These are phyloP conservation scores for Globodera ellingtonae DNA, from an alignment of 1,140 invertebrate species.

Conservation along the genomic window DNA sequence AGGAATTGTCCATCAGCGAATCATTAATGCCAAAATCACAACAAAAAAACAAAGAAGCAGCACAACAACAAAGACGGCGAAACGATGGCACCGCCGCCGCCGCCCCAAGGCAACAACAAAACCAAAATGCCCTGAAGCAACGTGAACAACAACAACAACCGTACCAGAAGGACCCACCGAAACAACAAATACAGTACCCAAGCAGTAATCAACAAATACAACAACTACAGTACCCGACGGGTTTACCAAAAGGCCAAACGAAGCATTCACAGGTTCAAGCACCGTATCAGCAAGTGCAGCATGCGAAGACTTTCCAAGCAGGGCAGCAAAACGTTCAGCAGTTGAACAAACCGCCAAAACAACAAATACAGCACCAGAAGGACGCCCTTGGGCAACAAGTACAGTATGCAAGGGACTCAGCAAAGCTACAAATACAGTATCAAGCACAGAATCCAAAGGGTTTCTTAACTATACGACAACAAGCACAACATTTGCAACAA, in stretches of 20 bases:
- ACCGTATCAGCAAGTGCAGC: too few relatives aligned
- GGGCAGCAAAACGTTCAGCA: too few relatives aligned
- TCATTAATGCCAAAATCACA: background rate
- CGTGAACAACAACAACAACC: too few relatives aligned
- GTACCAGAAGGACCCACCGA: background rate
- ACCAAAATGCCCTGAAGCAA: too few relatives aligned
- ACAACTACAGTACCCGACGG: background rate
- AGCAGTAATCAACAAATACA: background rate
- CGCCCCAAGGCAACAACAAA: background rate
- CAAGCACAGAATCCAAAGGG: background rate
- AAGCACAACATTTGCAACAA: background rate
- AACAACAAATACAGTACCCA: background rate
- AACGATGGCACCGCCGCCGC: too few relatives aligned
- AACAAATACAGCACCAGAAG: background rate
- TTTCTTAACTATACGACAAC: background rate
- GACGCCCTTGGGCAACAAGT: too few relatives aligned
- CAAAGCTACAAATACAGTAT: background rate
- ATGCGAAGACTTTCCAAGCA: too few relatives aligned
- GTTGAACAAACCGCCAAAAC: background rate
- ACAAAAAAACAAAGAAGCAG: background rate
- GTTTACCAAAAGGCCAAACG: background rate
- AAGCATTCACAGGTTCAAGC: too few relatives aligned
- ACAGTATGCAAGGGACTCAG: background rate
- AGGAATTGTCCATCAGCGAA: constrained; percentile 19
- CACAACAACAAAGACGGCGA: background rate